These are phyloP conservation scores for Chromis chromis DNA, from an alignment of 2,797 vertebrate species.

Conservation along the genomic window DNA sequence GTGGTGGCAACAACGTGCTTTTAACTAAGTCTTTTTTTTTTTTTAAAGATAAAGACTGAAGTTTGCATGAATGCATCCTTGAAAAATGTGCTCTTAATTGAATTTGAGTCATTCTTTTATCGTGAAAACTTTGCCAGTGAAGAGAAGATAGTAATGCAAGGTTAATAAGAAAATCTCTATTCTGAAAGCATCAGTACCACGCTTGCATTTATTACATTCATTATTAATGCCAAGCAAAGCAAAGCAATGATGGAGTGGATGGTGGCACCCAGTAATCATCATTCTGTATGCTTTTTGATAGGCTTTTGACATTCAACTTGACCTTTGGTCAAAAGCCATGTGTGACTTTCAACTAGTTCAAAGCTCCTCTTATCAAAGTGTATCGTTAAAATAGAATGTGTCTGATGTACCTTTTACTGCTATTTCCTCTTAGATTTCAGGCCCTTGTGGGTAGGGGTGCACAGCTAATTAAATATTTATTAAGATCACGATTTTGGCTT, in stretches of 20 bases:
- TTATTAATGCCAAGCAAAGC: constrained; percentile 38
- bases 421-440: constrained; percentile 34
- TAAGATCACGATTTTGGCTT: too few relatives aligned
- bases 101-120: constrained; percentile 22
- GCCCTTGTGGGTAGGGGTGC: not conserved
- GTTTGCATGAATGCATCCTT: constrained; percentile 10
- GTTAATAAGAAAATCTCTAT: not conserved
- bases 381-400: constrained; percentile 23
- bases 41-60: constrained; percentile 15
- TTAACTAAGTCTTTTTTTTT: constrained; percentile 16
- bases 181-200: constrained; percentile 10
- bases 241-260: constrained; percentile 24
- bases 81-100: constrained; percentile 16
- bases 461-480: too few relatives aligned
- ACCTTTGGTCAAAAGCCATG: constrained; percentile 70
- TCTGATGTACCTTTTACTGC: constrained; percentile 17
- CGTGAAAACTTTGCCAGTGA: constrained; percentile 8
- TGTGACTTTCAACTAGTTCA: constrained; percentile 54
- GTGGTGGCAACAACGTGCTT: constrained; percentile 22
- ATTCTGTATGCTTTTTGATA: constrained; percentile 56
- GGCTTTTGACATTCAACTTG: constrained; percentile 65
- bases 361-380: constrained; percentile 44
- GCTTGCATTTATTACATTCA: constrained; percentile 24
- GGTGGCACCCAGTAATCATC: constrained; percentile 36
- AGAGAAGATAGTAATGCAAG: not conserved